These are phyloP conservation scores for Strigamia crassipes DNA, from an alignment of 2,888 invertebrate genomes.

Conservation along the genomic window DNA sequence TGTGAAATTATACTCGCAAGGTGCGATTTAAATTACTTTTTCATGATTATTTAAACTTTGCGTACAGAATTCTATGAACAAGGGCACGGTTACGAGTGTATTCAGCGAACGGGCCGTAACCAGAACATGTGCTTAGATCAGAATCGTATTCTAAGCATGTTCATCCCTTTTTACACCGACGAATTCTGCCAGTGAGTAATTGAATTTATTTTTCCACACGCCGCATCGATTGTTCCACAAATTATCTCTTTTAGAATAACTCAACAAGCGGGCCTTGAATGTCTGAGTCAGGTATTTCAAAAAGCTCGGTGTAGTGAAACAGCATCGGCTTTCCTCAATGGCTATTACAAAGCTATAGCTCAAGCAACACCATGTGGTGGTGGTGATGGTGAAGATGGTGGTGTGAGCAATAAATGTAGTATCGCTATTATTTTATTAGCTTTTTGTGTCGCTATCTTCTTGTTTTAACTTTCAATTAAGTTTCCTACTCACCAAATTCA, in stretches of 20 bases:
- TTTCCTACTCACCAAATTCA: too few relatives aligned
- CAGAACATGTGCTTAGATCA: neutral
- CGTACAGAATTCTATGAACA: neutral
- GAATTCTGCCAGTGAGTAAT: neutral
- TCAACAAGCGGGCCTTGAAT: neutral
- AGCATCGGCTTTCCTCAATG: neutral
- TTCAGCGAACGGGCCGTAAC: neutral
- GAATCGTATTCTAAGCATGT: neutral
- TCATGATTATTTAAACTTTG: neutral
- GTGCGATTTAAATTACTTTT: neutral
- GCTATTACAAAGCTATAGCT: neutral
- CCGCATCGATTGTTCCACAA: too few relatives aligned
- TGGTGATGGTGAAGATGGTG: too few relatives aligned
- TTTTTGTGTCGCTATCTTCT: neutral
- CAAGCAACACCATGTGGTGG: neutral
- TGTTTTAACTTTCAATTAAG: too few relatives aligned
- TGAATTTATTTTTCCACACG: too few relatives aligned
- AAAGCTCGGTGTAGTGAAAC: neutral
- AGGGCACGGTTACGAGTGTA: neutral
- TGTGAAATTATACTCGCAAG: too few relatives aligned
- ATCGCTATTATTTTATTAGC: neutral
- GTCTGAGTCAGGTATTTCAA: neutral
- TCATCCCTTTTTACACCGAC: neutral
- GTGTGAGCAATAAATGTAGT: too few relatives aligned
- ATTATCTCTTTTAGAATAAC: too few relatives aligned